Evolutionary conservation across 2,888 invertebrate species (phyloP).

Genomic region (Augiades crinisus): DNA sequence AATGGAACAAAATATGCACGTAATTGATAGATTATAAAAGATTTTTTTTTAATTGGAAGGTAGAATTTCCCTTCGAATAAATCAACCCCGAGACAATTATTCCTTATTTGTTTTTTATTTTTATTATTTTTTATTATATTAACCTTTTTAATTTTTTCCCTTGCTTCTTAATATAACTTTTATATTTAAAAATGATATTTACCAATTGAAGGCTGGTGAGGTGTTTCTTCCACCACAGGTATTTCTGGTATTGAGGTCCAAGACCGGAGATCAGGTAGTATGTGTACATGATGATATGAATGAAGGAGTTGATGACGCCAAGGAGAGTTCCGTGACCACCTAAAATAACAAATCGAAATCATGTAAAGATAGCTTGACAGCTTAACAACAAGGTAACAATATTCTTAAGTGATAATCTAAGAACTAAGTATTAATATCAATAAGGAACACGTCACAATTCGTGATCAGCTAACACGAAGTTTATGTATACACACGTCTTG

Average conservation of each 20-base stretch:
- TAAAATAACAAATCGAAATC: conserved; percentile 55
- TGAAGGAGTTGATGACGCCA: conserved; percentile 92
- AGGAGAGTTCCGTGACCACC: conserved; percentile 94
- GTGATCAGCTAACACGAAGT: too few relatives aligned
- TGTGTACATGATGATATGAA: conserved; percentile 95
- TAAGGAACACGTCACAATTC: neutral
- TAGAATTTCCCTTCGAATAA: too few relatives aligned
- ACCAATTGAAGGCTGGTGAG: conserved; percentile 94
- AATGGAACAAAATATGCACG: too few relatives aligned
- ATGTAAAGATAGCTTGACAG: neutral
- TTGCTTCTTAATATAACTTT: too few relatives aligned
- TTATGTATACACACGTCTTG: neutral
- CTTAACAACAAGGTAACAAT: neutral
- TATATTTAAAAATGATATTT: conserved; percentile 39
- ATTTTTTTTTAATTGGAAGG: too few relatives aligned
- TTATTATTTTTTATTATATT: too few relatives aligned
- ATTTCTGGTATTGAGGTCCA: conserved; percentile 93
- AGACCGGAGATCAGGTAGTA: conserved; percentile 94
- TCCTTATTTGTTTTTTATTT: too few relatives aligned
- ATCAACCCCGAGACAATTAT: too few relatives aligned
- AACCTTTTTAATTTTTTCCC: too few relatives aligned
- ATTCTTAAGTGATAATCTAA: neutral
- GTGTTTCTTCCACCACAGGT: conserved; percentile 97
- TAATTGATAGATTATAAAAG: too few relatives aligned
- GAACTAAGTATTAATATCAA: neutral